phyloP scores from a whole-genome alignment of 1,140 invertebrate genomes.

The Drosophila obscura region DNA sequence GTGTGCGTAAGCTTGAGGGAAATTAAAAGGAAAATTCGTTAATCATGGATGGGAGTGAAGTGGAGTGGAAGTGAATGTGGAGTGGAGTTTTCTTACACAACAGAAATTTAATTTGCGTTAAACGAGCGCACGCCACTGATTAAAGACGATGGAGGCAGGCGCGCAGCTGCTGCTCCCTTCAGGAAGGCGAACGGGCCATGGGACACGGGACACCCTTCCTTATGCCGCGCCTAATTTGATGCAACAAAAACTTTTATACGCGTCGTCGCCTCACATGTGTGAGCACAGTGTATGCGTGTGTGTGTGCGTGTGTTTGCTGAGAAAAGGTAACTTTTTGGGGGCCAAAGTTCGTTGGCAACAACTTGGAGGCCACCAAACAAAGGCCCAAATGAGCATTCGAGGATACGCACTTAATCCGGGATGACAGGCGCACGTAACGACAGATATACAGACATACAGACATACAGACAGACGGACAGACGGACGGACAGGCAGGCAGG shows the following conservation, averaged over 20 bases:
- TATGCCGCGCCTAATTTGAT: slow-evolving; percentile 61
- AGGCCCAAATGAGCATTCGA: slow-evolving; percentile 53
- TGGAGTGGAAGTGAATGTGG: slow-evolving; percentile 40
- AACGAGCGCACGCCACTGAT: slow-evolving; percentile 76
- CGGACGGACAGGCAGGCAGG: too few species aligned
- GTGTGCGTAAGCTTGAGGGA: slow-evolving; percentile 50
- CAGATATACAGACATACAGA: slow-evolving; percentile 9
- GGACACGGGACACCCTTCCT: not conserved
- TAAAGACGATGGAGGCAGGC: slow-evolving; percentile 59
- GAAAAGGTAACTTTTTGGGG: slow-evolving; percentile 66
- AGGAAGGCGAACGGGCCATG: not conserved
- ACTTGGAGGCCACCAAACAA: slow-evolving; percentile 46
- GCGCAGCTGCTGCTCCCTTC: slow-evolving; percentile 20
- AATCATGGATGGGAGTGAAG: slow-evolving; percentile 52
- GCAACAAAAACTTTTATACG: slow-evolving; percentile 78
- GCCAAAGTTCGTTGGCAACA: slow-evolving; percentile 52
- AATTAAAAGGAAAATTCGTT: slow-evolving; percentile 80
- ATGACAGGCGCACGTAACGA: slow-evolving; percentile 70
- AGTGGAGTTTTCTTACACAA: slow-evolving; percentile 55
- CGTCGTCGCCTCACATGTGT: slow-evolving; percentile 68
- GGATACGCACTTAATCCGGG: slow-evolving; percentile 73
- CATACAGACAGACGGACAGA: too few species aligned
- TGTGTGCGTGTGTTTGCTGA: slow-evolving; percentile 12
- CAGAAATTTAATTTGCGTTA: slow-evolving; percentile 79
- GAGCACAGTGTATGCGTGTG: slow-evolving; percentile 14